Percentiles rank a stretch among this genome's conserved stretches.
Conservation (phyloP, 1,140 invertebrate genomes). For the Drosophila pallidifrons region DNA sequence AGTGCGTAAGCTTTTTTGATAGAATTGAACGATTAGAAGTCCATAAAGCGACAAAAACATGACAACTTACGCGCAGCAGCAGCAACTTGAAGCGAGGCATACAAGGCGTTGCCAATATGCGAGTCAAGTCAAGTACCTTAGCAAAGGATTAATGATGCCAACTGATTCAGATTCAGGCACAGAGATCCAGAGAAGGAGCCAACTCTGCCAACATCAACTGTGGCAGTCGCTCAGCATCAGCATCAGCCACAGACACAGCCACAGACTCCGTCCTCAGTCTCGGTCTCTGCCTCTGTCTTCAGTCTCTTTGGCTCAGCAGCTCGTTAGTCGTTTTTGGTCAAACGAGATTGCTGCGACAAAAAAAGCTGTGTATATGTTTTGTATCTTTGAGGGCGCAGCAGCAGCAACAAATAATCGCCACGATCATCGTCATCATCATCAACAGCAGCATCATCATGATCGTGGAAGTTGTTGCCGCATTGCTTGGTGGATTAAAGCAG, state of each 20-base stretch:
- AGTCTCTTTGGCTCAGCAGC: conserved; percentile 48
- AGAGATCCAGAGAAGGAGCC: conserved; percentile 2
- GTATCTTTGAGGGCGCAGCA: conserved; percentile 62
- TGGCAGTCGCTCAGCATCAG: conserved; percentile 71
- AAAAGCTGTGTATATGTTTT: conserved; percentile 58
- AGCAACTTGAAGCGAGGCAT: conserved; percentile 39
- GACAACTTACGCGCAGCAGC: conserved; percentile 76
- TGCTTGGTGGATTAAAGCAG: conserved; percentile 76
- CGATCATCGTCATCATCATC: conserved; percentile 61
- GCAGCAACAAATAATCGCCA: conserved; percentile 72
- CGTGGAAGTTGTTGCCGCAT: conserved; percentile 55
- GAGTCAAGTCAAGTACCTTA: conserved; percentile 3
- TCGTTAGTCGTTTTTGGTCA: conserved; percentile 83
- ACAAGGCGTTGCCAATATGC: conserved; percentile 68
- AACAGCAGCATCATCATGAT: conserved; percentile 29
- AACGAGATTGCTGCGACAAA: conserved; percentile 75
- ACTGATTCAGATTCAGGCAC: conserved; percentile 37
- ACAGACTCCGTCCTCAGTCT: neutral
- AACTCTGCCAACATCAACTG: conserved; percentile 67
- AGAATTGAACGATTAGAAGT: conserved; percentile 85
- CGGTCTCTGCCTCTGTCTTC: conserved; percentile 1
- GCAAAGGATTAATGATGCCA: conserved; percentile 84
- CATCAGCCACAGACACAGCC: conserved; percentile 5
- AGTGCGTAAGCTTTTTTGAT: conserved; percentile 85
- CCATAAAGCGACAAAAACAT: conserved; percentile 85